Conservation (phyloP, 2,113 vertebrate genomes). For the Regulus satrapa region DNA sequence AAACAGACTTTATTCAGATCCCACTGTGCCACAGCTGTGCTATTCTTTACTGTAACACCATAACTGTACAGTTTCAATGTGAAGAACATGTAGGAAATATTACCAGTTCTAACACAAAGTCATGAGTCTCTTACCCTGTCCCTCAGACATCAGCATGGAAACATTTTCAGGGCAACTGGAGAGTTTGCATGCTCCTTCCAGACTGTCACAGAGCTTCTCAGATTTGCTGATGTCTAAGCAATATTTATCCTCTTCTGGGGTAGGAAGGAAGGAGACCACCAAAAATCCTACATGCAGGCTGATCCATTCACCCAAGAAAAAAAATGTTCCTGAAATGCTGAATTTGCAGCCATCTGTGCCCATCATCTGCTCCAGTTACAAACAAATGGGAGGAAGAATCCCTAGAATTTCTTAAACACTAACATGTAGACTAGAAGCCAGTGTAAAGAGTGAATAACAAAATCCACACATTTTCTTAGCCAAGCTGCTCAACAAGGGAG, state of each 20-base stretch:
- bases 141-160: neutral
- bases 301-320: neutral
- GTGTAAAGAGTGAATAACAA: neutral
- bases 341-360: neutral
- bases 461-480: neutral
- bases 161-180: neutral
- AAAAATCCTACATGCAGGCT: neutral
- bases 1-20: neutral
- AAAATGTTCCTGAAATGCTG: neutral
- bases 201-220: neutral
- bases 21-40: neutral
- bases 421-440: neutral
- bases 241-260: neutral
- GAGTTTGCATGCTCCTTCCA: neutral
- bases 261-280: neutral
- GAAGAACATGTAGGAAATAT: neutral
- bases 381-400: neutral
- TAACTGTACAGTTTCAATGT: neutral
- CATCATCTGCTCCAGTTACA: neutral
- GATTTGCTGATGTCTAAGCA: neutral
- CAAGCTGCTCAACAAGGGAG: neutral
- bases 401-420: neutral
- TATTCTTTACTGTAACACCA: neutral
- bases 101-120: neutral
- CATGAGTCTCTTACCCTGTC: neutral